phyloP scores from a whole-genome alignment of 23 tunicate genomes.

The Ascidia mentula region DNA sequence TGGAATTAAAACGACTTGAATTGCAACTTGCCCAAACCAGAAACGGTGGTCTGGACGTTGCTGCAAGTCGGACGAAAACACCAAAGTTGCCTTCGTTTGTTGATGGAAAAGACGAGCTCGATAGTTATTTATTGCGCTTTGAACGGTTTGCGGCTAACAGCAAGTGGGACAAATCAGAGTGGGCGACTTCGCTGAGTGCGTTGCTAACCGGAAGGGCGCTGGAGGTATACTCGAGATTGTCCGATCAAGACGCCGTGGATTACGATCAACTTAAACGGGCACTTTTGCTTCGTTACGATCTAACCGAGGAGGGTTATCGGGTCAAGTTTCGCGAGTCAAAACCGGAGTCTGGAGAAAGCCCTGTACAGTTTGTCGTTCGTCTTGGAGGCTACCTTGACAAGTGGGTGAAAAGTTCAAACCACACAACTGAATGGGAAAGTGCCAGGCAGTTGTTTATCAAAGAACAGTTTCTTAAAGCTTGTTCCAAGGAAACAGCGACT shows the following conservation, averaged over 20 bases:
- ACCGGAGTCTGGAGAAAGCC: conserved; percentile 21
- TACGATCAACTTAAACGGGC: conserved; percentile 22
- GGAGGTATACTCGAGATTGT: conserved; percentile 27
- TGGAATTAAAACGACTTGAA: conserved; percentile 11
- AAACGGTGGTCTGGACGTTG: neutral
- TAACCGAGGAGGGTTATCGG: conserved; percentile 31
- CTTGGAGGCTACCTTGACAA: conserved; percentile 10
- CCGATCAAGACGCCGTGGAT: conserved; percentile 28
- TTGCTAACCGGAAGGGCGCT: conserved; percentile 35
- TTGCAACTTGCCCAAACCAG: conserved; percentile 17
- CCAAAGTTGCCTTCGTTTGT: conserved; percentile 37
- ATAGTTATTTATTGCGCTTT: conserved; percentile 31
- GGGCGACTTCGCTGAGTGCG: conserved; percentile 28
- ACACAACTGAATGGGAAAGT: neutral
- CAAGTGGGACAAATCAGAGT: conserved; percentile 3
- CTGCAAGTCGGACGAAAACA: conserved; percentile 2
- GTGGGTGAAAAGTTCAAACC: neutral
- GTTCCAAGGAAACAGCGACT: conserved; percentile 16
- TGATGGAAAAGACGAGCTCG: conserved; percentile 38
- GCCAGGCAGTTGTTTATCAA: conserved; percentile 10
- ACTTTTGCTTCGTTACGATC: conserved; percentile 11
- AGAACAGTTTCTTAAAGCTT: conserved; percentile 24
- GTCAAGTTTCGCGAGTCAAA: conserved; percentile 14
- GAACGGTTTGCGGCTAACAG: conserved; percentile 26
- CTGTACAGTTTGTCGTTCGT: conserved; percentile 22